Base-by-base conservation (phyloP, 2,113 vertebrate species). In the Opisthocomus hoazin region DNA sequence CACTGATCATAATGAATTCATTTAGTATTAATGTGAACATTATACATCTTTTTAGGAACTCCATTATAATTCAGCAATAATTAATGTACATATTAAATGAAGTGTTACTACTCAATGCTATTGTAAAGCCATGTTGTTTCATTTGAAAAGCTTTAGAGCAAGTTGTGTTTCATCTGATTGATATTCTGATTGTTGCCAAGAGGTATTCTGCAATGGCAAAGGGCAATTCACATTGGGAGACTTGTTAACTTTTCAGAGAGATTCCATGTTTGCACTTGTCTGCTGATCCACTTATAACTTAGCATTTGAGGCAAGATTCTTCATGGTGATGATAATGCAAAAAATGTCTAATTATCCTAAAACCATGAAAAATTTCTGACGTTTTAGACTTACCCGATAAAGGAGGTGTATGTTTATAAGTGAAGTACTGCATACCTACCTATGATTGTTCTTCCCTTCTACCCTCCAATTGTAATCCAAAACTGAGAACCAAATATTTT, bases 11-110 rank as follows among this genome's bases (percentile, higher is more conserved):
- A 95, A 93, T 84, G 77, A 96, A 93, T 96, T 65, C 15, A 69
- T 94, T 94, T 94, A 50, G 74, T 93, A 94, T 88, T 95, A 94
- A 80, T 79, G 41, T 88, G 87, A 57, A 73, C 19, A 60, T 90
- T 82, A 58, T 23, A 56, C 87, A 78, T 74, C 30, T 37, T 96
- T 95, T 97, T 70, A 83, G 71, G 63, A 89, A 88, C 37, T 68
- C 32, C 30, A 36, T 92, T 96, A 76, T 95, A 95, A 96, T 94
- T 94, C 90, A 87, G 68, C 77, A 97, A 87, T 91, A 95, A 95
- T 94, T 95, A 92, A 95, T 90, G 54, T 81, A 56, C 54, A 86
- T 91, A 91, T 43, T 90, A 89, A 95, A 92, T 95, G 89, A 96
- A 79, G 77, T 83, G 61, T 94, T 95, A 94, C 87, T 94, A 83